Evolutionary conservation across 30 jellyfish, hydroid and myxozoan species (phyloP).

Genomic region (Aurelia aurita): DNA sequence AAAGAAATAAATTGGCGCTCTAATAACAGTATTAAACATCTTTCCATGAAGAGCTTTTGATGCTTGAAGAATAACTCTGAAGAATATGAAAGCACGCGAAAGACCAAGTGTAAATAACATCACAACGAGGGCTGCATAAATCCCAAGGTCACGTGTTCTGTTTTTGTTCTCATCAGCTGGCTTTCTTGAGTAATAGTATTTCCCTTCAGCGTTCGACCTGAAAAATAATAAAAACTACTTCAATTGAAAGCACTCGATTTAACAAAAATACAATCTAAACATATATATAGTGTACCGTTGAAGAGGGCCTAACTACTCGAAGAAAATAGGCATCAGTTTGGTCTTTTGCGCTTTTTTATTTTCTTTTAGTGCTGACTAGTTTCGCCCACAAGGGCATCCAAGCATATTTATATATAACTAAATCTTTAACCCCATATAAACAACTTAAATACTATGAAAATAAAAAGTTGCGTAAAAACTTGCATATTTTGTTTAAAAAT

Average conservation of each 20-base stretch:
- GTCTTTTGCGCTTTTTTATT: no score
- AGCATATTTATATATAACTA: no score
- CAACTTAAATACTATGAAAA: no score
- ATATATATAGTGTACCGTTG: no score
- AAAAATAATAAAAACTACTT: not conserved
- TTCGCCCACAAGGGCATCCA: no score
- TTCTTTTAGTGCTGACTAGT: no score
- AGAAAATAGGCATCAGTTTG: no score
- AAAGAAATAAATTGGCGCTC: constrained; percentile 86
- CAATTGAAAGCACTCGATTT: not conserved
- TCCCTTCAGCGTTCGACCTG: constrained; percentile 70
- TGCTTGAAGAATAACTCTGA: constrained; percentile 73
- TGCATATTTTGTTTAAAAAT: no score
- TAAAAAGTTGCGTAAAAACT: no score
- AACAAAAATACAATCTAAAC: not conserved
- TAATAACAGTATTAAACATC: constrained; percentile 76
- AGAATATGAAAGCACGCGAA: constrained; percentile 83
- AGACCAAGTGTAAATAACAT: constrained; percentile 70
- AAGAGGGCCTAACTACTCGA: no score
- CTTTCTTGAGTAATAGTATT: constrained; percentile 54
- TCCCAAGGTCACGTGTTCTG: constrained; percentile 55
- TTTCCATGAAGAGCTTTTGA: constrained; percentile 68
- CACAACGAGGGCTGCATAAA: constrained; percentile 71
- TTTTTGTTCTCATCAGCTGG: constrained; percentile 50
- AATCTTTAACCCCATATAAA: no score